Percentiles rank a stretch among this genome's conserved stretches.
These are phyloP conservation scores for Dicaeum eximium DNA, from an alignment of 2,113 vertebrate species.

Conservation along the genomic window DNA sequence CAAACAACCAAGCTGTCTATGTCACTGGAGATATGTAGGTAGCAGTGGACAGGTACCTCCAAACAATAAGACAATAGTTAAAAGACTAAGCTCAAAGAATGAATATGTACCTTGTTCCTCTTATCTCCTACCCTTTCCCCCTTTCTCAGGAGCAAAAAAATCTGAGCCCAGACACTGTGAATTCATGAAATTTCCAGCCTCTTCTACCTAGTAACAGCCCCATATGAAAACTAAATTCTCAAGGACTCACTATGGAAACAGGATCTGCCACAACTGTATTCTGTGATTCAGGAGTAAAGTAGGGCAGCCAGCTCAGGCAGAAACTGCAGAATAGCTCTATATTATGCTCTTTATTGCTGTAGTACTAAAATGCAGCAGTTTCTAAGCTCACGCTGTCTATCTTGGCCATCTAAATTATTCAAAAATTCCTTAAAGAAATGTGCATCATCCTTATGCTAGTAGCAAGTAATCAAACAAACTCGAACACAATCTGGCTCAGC, in stretches of 20 bases:
- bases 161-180: not conserved
- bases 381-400: not conserved
- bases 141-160: not conserved
- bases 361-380: not conserved
- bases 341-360: not conserved
- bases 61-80: not conserved
- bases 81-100: not conserved
- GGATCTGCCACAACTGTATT: not conserved
- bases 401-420: not conserved
- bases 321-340: not conserved
- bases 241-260: constrained; percentile 16
- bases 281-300: not conserved
- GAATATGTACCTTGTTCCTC: not conserved
- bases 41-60: not conserved
- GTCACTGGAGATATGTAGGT: not conserved
- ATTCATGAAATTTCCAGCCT: not conserved
- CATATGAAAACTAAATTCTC: not conserved
- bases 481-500: not conserved
- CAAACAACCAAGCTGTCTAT: not conserved
- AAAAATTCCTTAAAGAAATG: not conserved
- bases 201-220: not conserved
- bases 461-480: not conserved
- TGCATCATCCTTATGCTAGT: not conserved
- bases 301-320: not conserved
- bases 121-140: not conserved